Evolutionary conservation across 2,113 vertebrate species (phyloP).

Genomic region (Leptobrachium ailaonicum): DNA sequence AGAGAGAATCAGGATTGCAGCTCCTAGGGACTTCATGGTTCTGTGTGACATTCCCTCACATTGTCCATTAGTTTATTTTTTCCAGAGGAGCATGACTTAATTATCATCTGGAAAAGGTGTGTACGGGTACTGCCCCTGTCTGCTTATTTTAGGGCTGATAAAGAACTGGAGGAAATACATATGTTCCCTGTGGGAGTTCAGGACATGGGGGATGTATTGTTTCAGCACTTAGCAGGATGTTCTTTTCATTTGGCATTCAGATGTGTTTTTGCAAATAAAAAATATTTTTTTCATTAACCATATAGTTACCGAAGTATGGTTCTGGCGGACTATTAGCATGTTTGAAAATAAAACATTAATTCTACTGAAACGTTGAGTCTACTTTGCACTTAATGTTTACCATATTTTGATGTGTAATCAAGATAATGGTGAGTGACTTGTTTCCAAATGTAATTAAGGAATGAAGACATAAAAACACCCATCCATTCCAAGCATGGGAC

Average conservation of each 20-base stretch:
- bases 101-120: constrained; percentile 71
- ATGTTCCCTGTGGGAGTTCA: constrained; percentile 74
- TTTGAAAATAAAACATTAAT: no score
- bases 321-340: no score
- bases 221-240: constrained; percentile 77
- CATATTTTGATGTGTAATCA: no score
- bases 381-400: no score
- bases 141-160: constrained; percentile 78
- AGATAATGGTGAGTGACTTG: no score
- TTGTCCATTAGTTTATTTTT: constrained; percentile 54
- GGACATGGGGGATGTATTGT: constrained; percentile 77
- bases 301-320: neutral
- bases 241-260: constrained; percentile 72
- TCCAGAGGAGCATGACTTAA: constrained; percentile 53
- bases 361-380: no score
- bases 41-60: constrained; percentile 38
- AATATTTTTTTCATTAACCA: constrained; percentile 27
- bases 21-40: constrained; percentile 62
- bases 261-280: constrained; percentile 71
- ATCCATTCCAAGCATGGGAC: no score
- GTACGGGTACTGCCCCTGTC: constrained; percentile 64
- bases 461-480: no score
- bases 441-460: no score
- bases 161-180: constrained; percentile 77
- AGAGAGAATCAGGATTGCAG: constrained; percentile 55